Conservation (phyloP, 2,797 vertebrate species). For the Salarias fasciatus region DNA sequence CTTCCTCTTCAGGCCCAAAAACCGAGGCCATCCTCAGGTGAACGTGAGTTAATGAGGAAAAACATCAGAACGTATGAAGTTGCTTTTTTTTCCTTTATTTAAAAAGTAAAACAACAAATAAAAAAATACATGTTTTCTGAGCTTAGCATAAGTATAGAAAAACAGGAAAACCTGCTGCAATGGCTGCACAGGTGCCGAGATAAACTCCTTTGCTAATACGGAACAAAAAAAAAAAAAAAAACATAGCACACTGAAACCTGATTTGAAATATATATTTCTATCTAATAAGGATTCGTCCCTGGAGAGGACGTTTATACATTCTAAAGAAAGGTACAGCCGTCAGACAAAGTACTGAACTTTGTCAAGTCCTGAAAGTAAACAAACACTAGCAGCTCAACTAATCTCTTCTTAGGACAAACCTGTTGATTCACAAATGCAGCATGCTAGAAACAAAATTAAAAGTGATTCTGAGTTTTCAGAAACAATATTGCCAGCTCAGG, state of each 20-base stretch:
- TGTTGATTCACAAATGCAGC: slow-evolving; percentile 68
- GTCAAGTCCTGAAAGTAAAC: slow-evolving; percentile 64
- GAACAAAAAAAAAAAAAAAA: slow-evolving; percentile 41
- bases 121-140: slow-evolving; percentile 73
- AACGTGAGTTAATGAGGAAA: too few species aligned
- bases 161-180: slow-evolving; percentile 64
- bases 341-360: slow-evolving; percentile 54
- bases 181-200: slow-evolving; percentile 65
- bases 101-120: slow-evolving; percentile 74
- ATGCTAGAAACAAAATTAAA: slow-evolving; percentile 62
- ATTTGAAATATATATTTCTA: slow-evolving; percentile 59
- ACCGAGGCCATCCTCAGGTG: too few species aligned
- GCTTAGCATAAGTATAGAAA: slow-evolving; percentile 68
- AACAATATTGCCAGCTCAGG: slow-evolving; percentile 62
- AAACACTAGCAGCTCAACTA: slow-evolving; percentile 71
- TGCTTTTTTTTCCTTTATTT: slow-evolving; percentile 54
- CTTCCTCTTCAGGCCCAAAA: too few species aligned
- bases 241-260: slow-evolving; percentile 70
- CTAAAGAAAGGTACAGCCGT: slow-evolving; percentile 75
- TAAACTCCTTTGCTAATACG: slow-evolving; percentile 56
- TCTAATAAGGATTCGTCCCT: slow-evolving; percentile 59
- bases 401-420: slow-evolving; percentile 72
- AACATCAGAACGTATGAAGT: too few species aligned
- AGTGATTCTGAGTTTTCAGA: slow-evolving; percentile 15
- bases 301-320: slow-evolving; percentile 75